Percentiles rank a stretch among this genome's conserved stretches.
Conservation (phyloP, 2,113 vertebrate genomes). For the Clupea harengus region DNA sequence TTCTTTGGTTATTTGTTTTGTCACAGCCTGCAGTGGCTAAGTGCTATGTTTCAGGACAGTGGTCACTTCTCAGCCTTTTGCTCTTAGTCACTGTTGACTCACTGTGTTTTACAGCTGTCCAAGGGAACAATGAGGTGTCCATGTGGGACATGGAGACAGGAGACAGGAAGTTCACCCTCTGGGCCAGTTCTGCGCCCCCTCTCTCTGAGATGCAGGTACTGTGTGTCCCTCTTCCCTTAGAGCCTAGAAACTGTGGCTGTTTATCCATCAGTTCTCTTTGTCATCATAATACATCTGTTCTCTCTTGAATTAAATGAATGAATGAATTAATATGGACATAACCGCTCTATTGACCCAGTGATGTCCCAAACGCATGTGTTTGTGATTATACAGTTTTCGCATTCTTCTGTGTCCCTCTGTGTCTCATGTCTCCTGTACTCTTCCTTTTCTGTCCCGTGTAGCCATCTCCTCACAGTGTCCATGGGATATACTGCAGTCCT, state of each 20-base stretch:
- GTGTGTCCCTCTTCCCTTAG: not conserved
- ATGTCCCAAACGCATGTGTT: too few species aligned
- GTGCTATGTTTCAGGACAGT: too few species aligned
- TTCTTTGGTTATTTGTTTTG: too few species aligned
- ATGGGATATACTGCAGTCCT: constrained; percentile 96
- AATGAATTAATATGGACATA: too few species aligned
- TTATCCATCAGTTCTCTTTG: not conserved
- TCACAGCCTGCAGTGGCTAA: too few species aligned
- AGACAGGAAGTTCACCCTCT: constrained; percentile 90
- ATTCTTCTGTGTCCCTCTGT: not conserved
- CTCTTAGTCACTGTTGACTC: not conserved
- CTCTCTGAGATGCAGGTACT: constrained; percentile 94
- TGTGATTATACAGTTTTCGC: too few species aligned
- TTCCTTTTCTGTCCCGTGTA: constrained; percentile 52
- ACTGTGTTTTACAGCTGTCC: constrained; percentile 75
- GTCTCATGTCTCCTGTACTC: not conserved
- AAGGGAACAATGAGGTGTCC: constrained; percentile 98
- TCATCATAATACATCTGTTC: too few species aligned
- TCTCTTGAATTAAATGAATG: too few species aligned
- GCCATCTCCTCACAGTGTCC: constrained; percentile 92
- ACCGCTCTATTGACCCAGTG: too few species aligned
- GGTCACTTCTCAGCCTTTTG: not conserved
- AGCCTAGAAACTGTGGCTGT: not conserved
- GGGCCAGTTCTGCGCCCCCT: constrained; percentile 92
- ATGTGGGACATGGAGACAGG: constrained; percentile 99